Percentiles rank a stretch among this genome's conserved stretches.
Conservation (phyloP, 2,797 vertebrate genomes). For the Todus mexicanus region DNA sequence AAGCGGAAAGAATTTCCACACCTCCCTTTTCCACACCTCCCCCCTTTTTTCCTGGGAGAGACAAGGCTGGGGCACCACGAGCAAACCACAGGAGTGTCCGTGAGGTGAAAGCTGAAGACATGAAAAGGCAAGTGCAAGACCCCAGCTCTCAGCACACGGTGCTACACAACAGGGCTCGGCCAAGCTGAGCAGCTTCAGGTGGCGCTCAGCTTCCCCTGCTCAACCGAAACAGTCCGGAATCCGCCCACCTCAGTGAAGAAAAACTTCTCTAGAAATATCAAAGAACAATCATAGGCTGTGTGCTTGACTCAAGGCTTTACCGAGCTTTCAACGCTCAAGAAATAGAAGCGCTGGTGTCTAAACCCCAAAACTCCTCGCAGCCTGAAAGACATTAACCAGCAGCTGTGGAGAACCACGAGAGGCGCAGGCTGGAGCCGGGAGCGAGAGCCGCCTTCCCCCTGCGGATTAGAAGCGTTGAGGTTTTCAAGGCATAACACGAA, state of each 20-base stretch:
- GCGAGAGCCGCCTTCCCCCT: background rate
- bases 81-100: background rate
- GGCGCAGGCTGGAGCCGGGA: background rate
- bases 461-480: background rate
- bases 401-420: background rate
- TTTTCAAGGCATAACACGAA: background rate
- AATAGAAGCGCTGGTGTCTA: background rate
- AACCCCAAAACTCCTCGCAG: background rate
- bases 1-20: background rate
- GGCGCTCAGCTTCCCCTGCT: background rate
- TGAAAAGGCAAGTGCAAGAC: background rate
- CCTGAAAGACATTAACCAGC: background rate
- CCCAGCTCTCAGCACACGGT: background rate
- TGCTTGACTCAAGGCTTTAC: background rate
- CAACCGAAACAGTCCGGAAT: background rate
- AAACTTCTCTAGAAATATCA: background rate
- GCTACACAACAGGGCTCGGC: background rate
- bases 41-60: background rate
- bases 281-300: rapidly evolving
- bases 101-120: background rate
- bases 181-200: background rate
- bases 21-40: background rate
- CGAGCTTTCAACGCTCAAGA: background rate
- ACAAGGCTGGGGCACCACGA: rapidly evolving
- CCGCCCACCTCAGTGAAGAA: background rate